Conservation (phyloP, 2,113 vertebrate genomes). For the Cololabis saira region DNA sequence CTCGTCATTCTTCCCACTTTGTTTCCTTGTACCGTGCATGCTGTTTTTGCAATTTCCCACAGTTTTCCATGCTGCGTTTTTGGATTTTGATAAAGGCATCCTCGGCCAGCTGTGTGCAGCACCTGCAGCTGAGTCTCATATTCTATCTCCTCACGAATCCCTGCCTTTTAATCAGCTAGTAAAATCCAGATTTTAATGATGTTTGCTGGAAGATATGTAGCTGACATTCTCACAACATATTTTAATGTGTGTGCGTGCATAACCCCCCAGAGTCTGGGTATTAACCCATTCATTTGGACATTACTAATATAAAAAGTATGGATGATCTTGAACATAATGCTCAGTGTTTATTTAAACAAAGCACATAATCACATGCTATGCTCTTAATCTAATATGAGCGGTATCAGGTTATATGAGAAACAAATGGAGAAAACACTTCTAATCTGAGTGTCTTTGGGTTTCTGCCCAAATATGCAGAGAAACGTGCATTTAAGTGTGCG, state of each 20-base stretch:
- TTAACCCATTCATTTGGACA: constrained; percentile 20
- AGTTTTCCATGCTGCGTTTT: constrained; percentile 28
- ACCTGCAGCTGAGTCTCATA: constrained; percentile 56
- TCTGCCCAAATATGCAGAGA: background rate
- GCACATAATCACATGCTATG: background rate
- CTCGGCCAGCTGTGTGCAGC: constrained; percentile 64
- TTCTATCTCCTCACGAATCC: constrained; percentile 6
- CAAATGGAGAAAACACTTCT: background rate
- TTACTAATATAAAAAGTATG: constrained; percentile 47
- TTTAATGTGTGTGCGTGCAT: constrained; percentile 1
- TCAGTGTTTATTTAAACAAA: constrained; percentile 13
- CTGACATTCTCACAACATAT: constrained; percentile 12
- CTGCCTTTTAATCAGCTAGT: constrained; percentile 45
- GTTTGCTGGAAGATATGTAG: constrained; percentile 32
- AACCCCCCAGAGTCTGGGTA: constrained; percentile 38
- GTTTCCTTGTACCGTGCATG: constrained; percentile 24
- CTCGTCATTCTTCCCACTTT: constrained; percentile 12
- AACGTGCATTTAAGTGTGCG: background rate
- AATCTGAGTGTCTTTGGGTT: constrained; percentile 1
- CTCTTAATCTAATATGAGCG: constrained; percentile 3
- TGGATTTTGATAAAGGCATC: constrained; percentile 38
- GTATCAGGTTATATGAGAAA: background rate
- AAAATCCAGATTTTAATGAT: constrained; percentile 63
- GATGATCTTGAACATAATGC: constrained; percentile 14
- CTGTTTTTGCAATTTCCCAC: constrained; percentile 32